Base-by-base conservation (phyloP, 2,888 invertebrate species). In the Aricia artaxerxes region DNA sequence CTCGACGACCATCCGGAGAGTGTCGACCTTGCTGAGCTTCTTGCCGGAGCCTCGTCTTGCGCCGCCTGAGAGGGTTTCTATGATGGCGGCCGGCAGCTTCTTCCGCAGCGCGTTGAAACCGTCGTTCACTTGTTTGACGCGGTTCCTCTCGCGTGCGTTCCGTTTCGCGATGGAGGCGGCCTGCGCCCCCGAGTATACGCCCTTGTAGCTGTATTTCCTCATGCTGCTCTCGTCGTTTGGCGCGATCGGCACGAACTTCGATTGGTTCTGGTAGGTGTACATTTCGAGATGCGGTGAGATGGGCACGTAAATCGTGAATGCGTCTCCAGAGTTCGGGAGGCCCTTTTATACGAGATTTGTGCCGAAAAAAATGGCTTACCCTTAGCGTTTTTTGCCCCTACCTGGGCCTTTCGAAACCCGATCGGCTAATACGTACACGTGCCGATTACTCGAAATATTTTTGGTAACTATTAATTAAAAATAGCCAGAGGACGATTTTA, bases 61-160 rank as follows among this genome's bases (percentile, higher is more conserved):
- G n/a, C 94, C 94, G 31, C 95, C 95, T 61, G 90, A 94, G 78
- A 97, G 87, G 0, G 97, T 96, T 78, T 96, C 96, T 16, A 97
- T 96, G 7, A 97, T 96, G n/a, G 96, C 95, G 78, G 97, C 95
- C 0, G 98, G 98, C 83, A 98, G 96, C 87, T 98, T 97, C 85
- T 97, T 97, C 79, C 98, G 95, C 64, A 98, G 92, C 75, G 97
- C 97, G 80, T 97, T 97, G 88, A 98, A 98, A 81, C 98, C 98
- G 87, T 98, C 98, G 93, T 98, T 98, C 88, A 98, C 98, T 95
- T 98, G 98, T 92, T 98, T 98, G 81, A 99, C 99, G 82, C 99
- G 96, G 89, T 99, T 99, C 83, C 99, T 95, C 91, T 99, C 99
- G 24, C 99, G 95, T n/a, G 98, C 99, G 91, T 99, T 99, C 85